A percentile compares a stretch with the other conserved stretches of the same genome.
These are phyloP conservation scores for Isurus oxyrinchus DNA, from an alignment of 2,113 vertebrate species.

Conservation along the genomic window DNA sequence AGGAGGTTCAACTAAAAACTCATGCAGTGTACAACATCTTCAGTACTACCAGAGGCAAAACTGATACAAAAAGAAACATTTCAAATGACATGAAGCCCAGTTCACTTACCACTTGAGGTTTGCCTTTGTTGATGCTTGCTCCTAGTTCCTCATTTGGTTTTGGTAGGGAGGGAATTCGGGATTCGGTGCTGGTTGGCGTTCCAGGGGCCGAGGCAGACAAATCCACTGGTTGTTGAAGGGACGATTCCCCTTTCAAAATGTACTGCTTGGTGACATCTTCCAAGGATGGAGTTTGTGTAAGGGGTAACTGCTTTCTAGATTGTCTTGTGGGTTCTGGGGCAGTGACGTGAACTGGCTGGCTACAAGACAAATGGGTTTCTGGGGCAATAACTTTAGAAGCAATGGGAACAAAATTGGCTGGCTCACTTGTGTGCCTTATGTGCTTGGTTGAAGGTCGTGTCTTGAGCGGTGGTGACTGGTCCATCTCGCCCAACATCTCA, in stretches of 20 bases:
- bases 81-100: conserved; percentile 46
- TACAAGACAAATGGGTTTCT: conserved; percentile 50
- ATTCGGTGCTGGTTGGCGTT: conserved; percentile 52
- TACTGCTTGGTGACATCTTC: conserved; percentile 83
- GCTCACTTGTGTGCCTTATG: conserved; percentile 79
- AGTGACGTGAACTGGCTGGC: conserved; percentile 42
- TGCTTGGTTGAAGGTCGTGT: conserved; percentile 60
- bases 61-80: conserved; percentile 46
- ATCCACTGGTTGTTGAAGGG: conserved; percentile 50
- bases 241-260: conserved; percentile 62
- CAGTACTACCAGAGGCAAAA: conserved; percentile 44
- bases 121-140: conserved; percentile 61
- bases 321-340: conserved; percentile 46
- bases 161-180: conserved; percentile 54
- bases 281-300: conserved; percentile 63
- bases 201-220: conserved; percentile 51
- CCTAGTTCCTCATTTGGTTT: conserved; percentile 55
- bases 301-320: conserved; percentile 47
- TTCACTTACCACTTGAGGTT: conserved; percentile 89
- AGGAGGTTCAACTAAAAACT: background rate
- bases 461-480: conserved; percentile 48
- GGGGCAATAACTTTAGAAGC: conserved; percentile 48
- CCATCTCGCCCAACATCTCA: conserved; percentile 48
- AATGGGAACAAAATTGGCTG: conserved; percentile 73
- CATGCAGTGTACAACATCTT: background rate